Conservation (phyloP, 2,113 vertebrate species). For the Sprattus sprattus region DNA sequence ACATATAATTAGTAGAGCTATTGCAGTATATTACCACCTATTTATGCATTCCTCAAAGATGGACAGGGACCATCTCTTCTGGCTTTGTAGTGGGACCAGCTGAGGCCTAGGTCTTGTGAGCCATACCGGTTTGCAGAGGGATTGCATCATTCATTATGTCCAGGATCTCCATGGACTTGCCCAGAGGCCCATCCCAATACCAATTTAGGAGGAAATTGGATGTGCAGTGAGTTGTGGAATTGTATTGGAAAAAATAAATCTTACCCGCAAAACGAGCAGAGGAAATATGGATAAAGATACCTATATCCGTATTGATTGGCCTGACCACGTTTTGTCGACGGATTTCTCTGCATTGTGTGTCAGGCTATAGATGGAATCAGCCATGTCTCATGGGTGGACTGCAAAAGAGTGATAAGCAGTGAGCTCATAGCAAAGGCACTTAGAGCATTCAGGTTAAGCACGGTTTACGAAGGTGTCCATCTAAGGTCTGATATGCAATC, state of each 20-base stretch:
- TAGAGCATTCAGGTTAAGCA: background rate
- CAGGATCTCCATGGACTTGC: conserved; percentile 13
- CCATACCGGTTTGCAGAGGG: conserved; percentile 21
- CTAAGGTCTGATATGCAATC: background rate
- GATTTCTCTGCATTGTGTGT: background rate
- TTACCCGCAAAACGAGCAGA: background rate
- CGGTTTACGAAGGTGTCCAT: background rate
- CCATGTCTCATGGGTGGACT: background rate
- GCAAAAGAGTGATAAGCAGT: background rate
- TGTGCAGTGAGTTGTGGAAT: conserved; percentile 17
- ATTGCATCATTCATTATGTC: conserved; percentile 41
- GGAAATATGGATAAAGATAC: conserved; percentile 2
- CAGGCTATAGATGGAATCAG: background rate
- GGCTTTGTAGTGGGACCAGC: background rate
- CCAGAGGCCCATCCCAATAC: conserved; percentile 10
- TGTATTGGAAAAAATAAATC: conserved; percentile 14
- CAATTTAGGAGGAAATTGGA: conserved; percentile 14
- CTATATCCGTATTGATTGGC: conserved; percentile 1
- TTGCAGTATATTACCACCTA: background rate
- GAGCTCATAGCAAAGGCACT: background rate
- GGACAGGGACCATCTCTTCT: background rate
- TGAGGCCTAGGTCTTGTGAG: background rate
- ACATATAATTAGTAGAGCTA: background rate
- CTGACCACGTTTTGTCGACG: background rate
- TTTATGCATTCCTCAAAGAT: background rate